Base-by-base conservation (phyloP, 2,888 invertebrate species). In the Pseudococcus longispinus region DNA sequence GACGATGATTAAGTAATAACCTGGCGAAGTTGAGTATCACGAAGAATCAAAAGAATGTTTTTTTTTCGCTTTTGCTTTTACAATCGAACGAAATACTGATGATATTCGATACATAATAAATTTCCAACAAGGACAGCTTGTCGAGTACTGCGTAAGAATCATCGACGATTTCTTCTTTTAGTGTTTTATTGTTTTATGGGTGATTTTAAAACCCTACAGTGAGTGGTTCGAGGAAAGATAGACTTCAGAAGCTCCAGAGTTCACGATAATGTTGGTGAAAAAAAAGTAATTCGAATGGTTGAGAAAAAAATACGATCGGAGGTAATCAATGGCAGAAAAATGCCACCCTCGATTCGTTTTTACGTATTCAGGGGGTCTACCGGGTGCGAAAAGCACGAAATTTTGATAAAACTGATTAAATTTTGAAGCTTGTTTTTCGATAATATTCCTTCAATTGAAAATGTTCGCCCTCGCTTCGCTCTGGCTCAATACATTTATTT, bases 71-170 rank as follows among this genome's bases (percentile, higher is more conserved):
- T 37, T 60, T 13, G 42, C 42, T 80, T 42, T 37, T 80, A 80
- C 77, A 80, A 80, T 80, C 77, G 23, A 80, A 80, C 77, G 42
- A 80, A 80, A 80, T 80, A 9, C 37, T 37, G 77, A 42, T 29
- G 77, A 80, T 80, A 80, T 20, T 80, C 77, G 77, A 80, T 80
- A 80, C 42, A 42, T 42, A 80, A 80, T 80, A 80, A 80, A 80
- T 80, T 80, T 42, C 42, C 77, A 80, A 42, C 77, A 23, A 42
- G 42, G 77, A 80, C 77, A 80, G 77, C 42, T 42, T 11, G 37
- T 42, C 2, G 77, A 60, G 11, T 23, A 60, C 20, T 29, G 32
- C 18, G 3, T 8, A 32, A 29, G 32, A 32, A 32, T 18, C 32
- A 29, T 32, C 23, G 42, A 42, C 15, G 26, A 29, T 80, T 80